Evolutionary conservation across 2,797 vertebrate species (phyloP).

Genomic region (Xenopus petersii): DNA sequence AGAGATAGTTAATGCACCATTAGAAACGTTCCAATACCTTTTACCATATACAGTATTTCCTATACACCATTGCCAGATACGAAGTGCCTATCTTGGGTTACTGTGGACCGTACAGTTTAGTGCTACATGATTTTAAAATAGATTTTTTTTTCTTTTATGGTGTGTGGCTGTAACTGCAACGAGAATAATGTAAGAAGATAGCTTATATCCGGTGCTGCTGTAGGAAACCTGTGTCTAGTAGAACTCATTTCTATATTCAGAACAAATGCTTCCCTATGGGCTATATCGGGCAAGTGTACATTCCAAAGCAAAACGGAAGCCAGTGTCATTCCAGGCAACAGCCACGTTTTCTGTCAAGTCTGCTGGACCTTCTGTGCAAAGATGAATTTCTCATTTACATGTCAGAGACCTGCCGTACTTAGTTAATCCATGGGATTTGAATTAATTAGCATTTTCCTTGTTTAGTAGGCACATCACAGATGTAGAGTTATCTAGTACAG

Average conservation of each 20-base stretch:
- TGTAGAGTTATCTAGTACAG: no score
- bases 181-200: constrained; percentile 62
- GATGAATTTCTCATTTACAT: constrained; percentile 23
- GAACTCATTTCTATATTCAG: constrained; percentile 54
- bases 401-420: constrained; percentile 9
- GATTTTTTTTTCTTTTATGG: not conserved
- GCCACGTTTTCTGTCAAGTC: constrained; percentile 28
- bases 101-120: not conserved
- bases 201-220: constrained; percentile 57
- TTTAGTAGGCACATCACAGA: not conserved
- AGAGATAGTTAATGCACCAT: no score
- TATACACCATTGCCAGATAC: not conserved
- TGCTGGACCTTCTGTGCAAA: constrained; percentile 20
- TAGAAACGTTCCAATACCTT: no score
- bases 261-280: constrained; percentile 35
- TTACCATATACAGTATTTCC: no score
- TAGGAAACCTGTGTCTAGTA: constrained; percentile 54
- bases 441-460: not conserved
- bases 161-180: not conserved
- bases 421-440: not conserved
- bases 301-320: constrained; percentile 45
- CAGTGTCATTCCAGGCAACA: constrained; percentile 34
- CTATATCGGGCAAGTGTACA: constrained; percentile 33
- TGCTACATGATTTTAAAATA: constrained; percentile 11
- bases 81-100: no score